Evolutionary conservation across 2,888 invertebrate species (phyloP).

Genomic region (Leucoma salicis): DNA sequence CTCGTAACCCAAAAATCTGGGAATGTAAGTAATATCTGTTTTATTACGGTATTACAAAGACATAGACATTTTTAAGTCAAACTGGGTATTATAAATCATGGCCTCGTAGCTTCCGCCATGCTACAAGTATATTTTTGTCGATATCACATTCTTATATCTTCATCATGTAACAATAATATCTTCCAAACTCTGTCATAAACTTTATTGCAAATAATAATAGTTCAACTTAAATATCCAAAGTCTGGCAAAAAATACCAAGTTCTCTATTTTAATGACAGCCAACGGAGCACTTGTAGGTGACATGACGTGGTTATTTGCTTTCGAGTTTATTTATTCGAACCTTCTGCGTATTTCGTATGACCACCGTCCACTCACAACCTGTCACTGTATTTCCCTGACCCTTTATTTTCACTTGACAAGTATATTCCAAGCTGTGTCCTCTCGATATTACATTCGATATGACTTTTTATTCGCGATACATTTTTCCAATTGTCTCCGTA

Average conservation of each 20-base stretch:
- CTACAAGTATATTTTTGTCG: slow-evolving; percentile 8
- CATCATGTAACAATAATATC: neutral
- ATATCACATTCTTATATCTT: neutral
- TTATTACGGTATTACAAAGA: slow-evolving; percentile 42
- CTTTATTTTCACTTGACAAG: slow-evolving; percentile 81
- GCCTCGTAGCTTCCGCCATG: slow-evolving; percentile 40
- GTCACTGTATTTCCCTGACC: slow-evolving; percentile 77
- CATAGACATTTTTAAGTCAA: slow-evolving; percentile 40
- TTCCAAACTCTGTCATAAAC: slow-evolving; percentile 12
- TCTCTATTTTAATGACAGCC: slow-evolving; percentile 56
- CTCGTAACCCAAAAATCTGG: slow-evolving; percentile 39
- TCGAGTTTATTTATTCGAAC: slow-evolving; percentile 75
- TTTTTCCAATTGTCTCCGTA: slow-evolving; percentile 77
- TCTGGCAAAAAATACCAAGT: slow-evolving; percentile 59
- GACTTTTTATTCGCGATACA: slow-evolving; percentile 80
- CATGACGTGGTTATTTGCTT: slow-evolving; percentile 65
- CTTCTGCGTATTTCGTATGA: slow-evolving; percentile 67
- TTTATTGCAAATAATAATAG: slow-evolving; percentile 51
- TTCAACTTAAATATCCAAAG: too few relatives aligned
- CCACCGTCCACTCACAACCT: slow-evolving; percentile 76
- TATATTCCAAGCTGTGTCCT: slow-evolving; percentile 71
- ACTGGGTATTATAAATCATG: slow-evolving; percentile 42
- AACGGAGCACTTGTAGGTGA: slow-evolving; percentile 61
- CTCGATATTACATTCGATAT: slow-evolving; percentile 79
- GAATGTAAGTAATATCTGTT: slow-evolving; percentile 38